A percentile compares a stretch with the other conserved stretches of the same genome.
Evolutionary conservation across 2,797 vertebrate genomes (phyloP).

Genomic region (Phoebastria nigripes): DNA sequence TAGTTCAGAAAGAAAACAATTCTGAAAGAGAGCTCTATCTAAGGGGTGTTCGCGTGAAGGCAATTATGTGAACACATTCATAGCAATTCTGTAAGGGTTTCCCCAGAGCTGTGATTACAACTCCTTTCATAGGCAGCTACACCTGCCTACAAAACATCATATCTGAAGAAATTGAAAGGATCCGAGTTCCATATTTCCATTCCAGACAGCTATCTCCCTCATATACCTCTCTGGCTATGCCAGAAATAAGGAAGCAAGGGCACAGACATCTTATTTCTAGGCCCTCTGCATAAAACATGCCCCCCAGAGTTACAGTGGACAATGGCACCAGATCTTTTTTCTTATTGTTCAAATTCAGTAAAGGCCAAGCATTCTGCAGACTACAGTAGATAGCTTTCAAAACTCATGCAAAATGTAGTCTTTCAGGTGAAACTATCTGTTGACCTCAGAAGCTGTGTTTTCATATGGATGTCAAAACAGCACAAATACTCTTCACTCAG

Average conservation of each 20-base stretch:
- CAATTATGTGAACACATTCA: not conserved
- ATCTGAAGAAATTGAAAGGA: not conserved
- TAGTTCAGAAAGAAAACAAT: not conserved
- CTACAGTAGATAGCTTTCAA: rapidly evolving
- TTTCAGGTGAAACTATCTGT: no score
- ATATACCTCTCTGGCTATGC: not conserved
- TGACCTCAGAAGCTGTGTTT: not conserved
- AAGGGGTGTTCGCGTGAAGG: not conserved
- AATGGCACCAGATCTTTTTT: not conserved
- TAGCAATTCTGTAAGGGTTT: not conserved
- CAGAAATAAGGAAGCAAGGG: not conserved
- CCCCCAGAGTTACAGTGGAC: not conserved
- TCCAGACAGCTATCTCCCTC: not conserved
- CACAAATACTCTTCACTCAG: not conserved
- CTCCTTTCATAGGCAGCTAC: not conserved
- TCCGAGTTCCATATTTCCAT: not conserved
- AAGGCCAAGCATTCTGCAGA: not conserved
- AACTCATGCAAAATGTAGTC: no score
- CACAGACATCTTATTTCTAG: not conserved
- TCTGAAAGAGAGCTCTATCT: not conserved
- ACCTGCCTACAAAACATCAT: not conserved
- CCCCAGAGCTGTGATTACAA: not conserved
- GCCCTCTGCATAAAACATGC: not conserved
- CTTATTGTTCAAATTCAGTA: not conserved
- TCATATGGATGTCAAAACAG: not conserved